Base-by-base conservation (phyloP, 2,888 invertebrate species). In the Keiferia lycopersicella region DNA sequence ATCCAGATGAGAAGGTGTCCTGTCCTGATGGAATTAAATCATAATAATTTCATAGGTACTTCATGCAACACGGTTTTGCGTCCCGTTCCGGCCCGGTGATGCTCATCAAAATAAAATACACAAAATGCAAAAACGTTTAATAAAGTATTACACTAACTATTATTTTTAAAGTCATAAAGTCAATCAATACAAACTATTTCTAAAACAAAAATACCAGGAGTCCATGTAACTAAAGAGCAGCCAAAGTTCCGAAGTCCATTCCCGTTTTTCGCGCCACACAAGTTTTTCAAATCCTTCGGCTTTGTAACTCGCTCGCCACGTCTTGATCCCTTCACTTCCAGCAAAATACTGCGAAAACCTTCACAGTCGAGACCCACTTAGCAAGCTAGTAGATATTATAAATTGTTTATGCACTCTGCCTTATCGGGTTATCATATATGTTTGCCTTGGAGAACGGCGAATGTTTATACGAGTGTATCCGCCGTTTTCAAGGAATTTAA, bases 241-340 rank as follows among this genome's bases (percentile, higher is more conserved):
- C 8, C 34, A 34, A 1, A 4, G 10, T 10, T 34, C 34, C 10
- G 34, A 34, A 34, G 34, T 34, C 10, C 34, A 34, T 8, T 10
- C 34, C 34, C 26, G 26, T 6, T 6, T 26, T 26, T 6, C 26
- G n/a, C 20, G 48, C 20, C 51, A 22, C 26, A 34, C n/a, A 26
- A 22, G 14, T 12, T 53, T 53, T 14, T 22, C 51, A 20, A 22
- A 22, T 53, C 51, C 22, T 22, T 22, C 18, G 20, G 26, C 12
- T n/a, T 48, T 38, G 50, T 61, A 61, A 10, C 26, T 18, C 50
- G 50, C 61, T 50, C 61, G 18, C 69, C 67, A 77, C 80, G 78
- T 81, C 80, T 84, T 80, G 80, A 82, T 80, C 74, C 72, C 78
- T 75, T 75, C 76, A 77, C 79, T 70, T 62, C 57, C 50, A 64